Evolutionary conservation across 2,888 invertebrate species (phyloP).

Genomic region (Scaptomyza parva): DNA sequence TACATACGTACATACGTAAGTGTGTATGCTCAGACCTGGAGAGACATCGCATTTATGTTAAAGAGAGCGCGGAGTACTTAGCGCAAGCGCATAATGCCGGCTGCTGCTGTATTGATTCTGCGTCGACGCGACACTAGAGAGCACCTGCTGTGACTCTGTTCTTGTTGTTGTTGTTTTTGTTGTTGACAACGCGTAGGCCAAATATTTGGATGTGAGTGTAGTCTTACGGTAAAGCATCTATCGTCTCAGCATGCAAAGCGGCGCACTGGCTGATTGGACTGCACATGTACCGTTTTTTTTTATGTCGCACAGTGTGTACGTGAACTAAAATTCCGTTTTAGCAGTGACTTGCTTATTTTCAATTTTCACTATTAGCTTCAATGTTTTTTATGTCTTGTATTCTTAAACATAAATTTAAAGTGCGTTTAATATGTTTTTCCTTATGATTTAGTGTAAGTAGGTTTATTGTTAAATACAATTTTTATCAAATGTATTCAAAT

Average conservation of each 20-base stretch:
- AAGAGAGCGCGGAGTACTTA: conserved; percentile 19
- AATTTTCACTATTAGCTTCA: no score
- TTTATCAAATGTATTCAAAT: background rate
- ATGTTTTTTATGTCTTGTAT: no score
- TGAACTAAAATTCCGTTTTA: background rate
- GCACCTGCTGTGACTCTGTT: conserved; percentile 6
- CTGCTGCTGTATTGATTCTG: conserved; percentile 25
- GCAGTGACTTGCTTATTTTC: no score
- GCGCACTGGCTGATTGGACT: conserved; percentile 70
- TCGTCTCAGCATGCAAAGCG: conserved; percentile 73
- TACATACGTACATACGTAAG: background rate
- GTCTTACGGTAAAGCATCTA: conserved; percentile 63
- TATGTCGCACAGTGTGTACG: conserved; percentile 37
- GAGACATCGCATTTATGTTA: background rate
- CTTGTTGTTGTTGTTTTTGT: conserved; percentile 7
- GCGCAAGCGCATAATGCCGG: conserved; percentile 56
- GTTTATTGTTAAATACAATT: no score
- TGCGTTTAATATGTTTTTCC: no score
- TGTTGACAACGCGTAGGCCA: conserved; percentile 75
- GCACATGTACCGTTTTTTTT: conserved; percentile 69
- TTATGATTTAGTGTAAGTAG: no score
- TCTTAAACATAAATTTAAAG: no score
- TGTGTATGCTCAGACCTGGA: conserved; percentile 1
- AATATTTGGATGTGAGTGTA: conserved; percentile 64
- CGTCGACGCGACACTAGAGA: conserved; percentile 33